These are phyloP conservation scores for Sigmodon hispidus DNA, from an alignment of 2,113 vertebrate species.

Conservation along the genomic window DNA sequence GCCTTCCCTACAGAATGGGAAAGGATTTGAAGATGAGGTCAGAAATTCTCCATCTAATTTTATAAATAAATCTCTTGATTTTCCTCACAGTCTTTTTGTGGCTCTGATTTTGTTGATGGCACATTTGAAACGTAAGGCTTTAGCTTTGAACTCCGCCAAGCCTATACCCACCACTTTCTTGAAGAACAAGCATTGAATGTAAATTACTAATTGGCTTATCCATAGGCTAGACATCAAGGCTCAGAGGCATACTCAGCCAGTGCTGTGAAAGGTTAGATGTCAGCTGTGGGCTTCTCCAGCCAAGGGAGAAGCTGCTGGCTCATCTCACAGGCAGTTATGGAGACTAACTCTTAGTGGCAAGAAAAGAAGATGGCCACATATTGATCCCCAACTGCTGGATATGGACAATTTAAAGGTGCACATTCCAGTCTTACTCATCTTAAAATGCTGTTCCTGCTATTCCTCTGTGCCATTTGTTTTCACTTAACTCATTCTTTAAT, in stretches of 20 bases:
- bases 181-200: background rate
- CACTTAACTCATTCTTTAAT: constrained; percentile 40
- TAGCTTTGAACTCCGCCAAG: background rate
- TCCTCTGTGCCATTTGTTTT: constrained; percentile 36
- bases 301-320: background rate
- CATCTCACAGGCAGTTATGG: background rate
- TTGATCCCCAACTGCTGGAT: background rate
- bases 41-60: constrained; percentile 21
- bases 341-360: background rate
- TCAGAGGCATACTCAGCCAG: background rate
- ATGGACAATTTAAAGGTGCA: background rate
- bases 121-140: background rate
- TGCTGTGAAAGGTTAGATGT: background rate
- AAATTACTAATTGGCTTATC: background rate
- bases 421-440: background rate
- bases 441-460: background rate
- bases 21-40: background rate
- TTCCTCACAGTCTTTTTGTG: background rate
- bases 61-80: background rate
- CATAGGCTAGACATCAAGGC: background rate
- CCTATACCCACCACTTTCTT: background rate
- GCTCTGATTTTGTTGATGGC: background rate
- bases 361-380: background rate
- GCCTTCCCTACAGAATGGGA: background rate
- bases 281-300: background rate